Percentiles rank a stretch among this genome's conserved stretches.
Evolutionary conservation across 92 coral and sea anemone species (phyloP).

Genomic region (Hydrozoanthus gracilis): DNA sequence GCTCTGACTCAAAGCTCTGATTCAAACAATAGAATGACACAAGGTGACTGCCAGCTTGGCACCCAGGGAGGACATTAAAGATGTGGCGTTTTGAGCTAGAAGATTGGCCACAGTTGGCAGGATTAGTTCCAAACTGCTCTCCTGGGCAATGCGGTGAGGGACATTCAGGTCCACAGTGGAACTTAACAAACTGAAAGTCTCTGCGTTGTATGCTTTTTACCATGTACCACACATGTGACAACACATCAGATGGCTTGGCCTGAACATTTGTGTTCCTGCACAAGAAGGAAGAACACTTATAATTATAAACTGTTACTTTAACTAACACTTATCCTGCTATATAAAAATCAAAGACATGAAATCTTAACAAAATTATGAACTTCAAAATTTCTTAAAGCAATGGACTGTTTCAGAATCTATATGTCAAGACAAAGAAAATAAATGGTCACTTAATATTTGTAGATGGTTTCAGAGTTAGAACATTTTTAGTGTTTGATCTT

Average conservation of each 20-base stretch:
- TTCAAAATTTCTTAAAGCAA: no score
- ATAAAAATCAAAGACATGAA: no score
- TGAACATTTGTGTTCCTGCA: neutral
- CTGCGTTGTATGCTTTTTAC: conserved; percentile 59
- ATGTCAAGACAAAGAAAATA: no score
- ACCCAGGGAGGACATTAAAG: conserved; percentile 55
- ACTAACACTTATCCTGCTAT: no score
- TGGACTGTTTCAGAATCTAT: no score
- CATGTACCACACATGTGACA: conserved; percentile 53
- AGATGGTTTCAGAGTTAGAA: no score
- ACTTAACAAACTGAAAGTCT: conserved; percentile 54
- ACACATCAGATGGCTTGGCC: conserved; percentile 55
- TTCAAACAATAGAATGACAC: conserved; percentile 53
- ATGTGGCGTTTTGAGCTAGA: conserved; percentile 55
- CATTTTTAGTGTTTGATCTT: no score
- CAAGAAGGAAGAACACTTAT: neutral
- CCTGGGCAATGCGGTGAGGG: conserved; percentile 63
- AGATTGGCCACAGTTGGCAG: conserved; percentile 21
- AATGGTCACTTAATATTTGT: no score
- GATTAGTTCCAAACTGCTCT: conserved; percentile 20
- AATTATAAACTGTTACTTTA: neutral
- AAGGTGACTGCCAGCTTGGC: conserved; percentile 16
- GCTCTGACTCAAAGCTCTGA: conserved; percentile 48
- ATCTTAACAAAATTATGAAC: no score
- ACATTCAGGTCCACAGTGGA: conserved; percentile 75